A percentile compares a stretch with the other conserved stretches of the same genome.
These are phyloP conservation scores for Pomatostomus ruficeps DNA, from an alignment of 2,113 vertebrate genomes.

Conservation along the genomic window DNA sequence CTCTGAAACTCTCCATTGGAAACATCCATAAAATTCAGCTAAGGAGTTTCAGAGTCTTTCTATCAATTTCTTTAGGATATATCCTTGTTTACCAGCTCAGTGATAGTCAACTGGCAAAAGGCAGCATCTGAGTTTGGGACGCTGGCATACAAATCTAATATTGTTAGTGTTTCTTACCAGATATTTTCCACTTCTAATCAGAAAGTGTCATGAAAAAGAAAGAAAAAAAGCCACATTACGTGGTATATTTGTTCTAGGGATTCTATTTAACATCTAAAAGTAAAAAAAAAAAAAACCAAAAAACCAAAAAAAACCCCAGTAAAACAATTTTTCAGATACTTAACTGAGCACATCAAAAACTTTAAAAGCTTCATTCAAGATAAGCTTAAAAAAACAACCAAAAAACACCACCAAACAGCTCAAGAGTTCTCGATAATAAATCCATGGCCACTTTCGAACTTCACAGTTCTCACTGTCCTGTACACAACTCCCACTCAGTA, in stretches of 20 bases:
- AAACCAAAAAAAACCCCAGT: background rate
- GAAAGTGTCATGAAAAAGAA: background rate
- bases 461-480: conserved; percentile 65
- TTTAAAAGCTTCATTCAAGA: conserved; percentile 31
- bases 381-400: background rate
- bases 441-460: conserved; percentile 49
- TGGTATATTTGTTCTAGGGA: background rate
- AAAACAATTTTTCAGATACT: background rate
- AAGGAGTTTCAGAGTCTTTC: background rate
- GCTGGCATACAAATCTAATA: background rate
- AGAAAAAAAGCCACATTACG: background rate
- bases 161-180: background rate
- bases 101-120: background rate
- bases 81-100: background rate
- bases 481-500: conserved; percentile 65
- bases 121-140: background rate
- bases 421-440: conserved; percentile 34
- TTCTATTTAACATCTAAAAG: background rate
- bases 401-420: background rate
- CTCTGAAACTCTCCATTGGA: background rate
- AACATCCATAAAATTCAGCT: background rate
- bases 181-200: background rate
- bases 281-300: background rate
- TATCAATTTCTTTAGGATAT: background rate
- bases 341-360: background rate